Conservation (phyloP, 1,140 invertebrate genomes). For the Bombus difficillimus region DNA sequence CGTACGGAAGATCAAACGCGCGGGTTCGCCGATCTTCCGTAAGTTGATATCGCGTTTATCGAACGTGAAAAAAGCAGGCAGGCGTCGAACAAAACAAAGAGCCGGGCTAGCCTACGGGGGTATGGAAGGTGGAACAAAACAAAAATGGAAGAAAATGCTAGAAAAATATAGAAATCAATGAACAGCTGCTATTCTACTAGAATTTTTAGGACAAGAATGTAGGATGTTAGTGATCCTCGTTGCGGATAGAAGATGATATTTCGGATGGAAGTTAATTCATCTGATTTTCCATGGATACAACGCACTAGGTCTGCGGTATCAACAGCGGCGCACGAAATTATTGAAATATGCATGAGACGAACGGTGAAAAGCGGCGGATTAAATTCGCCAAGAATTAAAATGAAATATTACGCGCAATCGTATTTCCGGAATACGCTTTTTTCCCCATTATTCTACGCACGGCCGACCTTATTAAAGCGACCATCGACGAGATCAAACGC, state of each 20-base stretch:
- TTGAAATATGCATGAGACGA: conserved; percentile 48
- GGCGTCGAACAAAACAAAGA: conserved; percentile 12
- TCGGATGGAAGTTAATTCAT: conserved; percentile 17
- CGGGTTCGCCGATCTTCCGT: conserved; percentile 1
- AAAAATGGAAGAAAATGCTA: background rate
- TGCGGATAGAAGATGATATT: background rate
- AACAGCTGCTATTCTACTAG: too few species aligned
- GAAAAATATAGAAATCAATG: background rate
- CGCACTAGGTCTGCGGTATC: conserved; percentile 18
- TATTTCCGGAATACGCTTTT: conserved; percentile 23
- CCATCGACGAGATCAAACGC: conserved; percentile 18
- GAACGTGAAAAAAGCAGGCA: conserved; percentile 1
- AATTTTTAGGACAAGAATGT: background rate
- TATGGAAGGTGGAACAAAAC: background rate
- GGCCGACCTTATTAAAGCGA: conserved; percentile 19
- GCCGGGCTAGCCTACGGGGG: background rate
- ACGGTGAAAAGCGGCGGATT: conserved; percentile 42
- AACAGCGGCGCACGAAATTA: conserved; percentile 33
- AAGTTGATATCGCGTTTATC: conserved; percentile 41
- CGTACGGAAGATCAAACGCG: conserved; percentile 37
- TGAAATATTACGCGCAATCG: conserved; percentile 25
- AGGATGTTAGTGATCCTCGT: too few species aligned
- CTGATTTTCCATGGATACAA: conserved; percentile 17
- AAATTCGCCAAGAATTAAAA: conserved; percentile 43
- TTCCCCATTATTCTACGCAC: conserved; percentile 6